Conservation (phyloP, 2,888 invertebrate genomes). For the Adineta ricciae region DNA sequence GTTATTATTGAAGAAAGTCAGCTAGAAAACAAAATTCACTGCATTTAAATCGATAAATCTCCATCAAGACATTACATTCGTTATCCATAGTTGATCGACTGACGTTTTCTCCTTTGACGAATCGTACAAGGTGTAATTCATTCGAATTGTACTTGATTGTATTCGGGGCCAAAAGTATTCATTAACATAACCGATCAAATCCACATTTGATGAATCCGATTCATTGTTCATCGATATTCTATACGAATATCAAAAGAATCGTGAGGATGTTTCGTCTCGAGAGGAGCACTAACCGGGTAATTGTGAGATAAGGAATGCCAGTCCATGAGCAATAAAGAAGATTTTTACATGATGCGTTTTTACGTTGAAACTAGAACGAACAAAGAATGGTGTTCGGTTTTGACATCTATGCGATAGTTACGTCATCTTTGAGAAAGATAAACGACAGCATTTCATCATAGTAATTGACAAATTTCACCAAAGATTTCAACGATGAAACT, state of each 20-base stretch:
- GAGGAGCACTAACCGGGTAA: background rate
- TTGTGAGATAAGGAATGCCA: background rate
- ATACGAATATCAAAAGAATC: background rate
- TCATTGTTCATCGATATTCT: background rate
- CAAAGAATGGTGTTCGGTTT: background rate
- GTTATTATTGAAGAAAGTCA: background rate
- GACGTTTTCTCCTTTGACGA: background rate
- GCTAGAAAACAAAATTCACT: background rate
- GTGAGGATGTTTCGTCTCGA: background rate
- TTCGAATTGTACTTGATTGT: background rate
- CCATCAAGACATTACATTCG: no score
- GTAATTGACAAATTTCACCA: background rate
- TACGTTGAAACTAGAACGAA: background rate
- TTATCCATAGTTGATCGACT: background rate
- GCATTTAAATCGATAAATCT: no score
- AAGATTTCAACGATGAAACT: background rate
- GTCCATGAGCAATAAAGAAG: conserved; percentile 2
- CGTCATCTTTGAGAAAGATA: background rate
- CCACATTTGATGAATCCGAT: background rate
- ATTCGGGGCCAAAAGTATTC: conserved; percentile 8
- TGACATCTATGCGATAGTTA: background rate
- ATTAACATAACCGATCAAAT: background rate
- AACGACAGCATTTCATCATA: conserved; percentile 7
- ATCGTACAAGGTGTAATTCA: background rate
- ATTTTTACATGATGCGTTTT: background rate